Percentiles rank a stretch among this genome's conserved stretches.
phyloP scores from a whole-genome alignment of 2,797 vertebrate genomes.

The Pseudochirops corinnae region DNA sequence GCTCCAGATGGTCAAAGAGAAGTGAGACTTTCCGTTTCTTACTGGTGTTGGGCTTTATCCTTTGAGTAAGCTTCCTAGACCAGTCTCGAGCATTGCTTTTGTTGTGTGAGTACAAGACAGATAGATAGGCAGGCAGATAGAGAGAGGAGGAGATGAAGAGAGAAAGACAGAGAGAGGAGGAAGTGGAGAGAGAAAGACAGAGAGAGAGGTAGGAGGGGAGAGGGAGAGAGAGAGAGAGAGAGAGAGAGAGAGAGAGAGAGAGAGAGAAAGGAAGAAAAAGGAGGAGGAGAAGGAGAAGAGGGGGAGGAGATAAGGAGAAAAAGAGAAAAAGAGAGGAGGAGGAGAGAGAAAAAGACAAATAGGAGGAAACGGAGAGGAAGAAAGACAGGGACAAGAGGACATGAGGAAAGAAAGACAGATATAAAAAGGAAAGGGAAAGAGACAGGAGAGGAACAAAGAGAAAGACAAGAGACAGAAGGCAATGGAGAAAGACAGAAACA shows the following conservation, averaged over 20 bases:
- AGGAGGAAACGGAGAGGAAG: too few relatives aligned
- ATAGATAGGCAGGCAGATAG: conserved; percentile 42
- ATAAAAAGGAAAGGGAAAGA: neutral
- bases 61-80: conserved; percentile 97
- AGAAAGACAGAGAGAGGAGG: conserved; percentile 21
- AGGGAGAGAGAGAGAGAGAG: neutral
- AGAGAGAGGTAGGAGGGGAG: too few relatives aligned
- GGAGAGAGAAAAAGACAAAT: neutral
- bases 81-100: conserved; percentile 94
- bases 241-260: neutral
- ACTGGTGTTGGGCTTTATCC: conserved; percentile 93
- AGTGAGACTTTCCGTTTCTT: conserved; percentile 97
- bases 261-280: neutral
- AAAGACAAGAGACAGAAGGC: too few relatives aligned
- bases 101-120: conserved; percentile 23
- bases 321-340: neutral
- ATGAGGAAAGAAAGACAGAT: neutral
- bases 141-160: conserved; percentile 53
- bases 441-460: too few relatives aligned
- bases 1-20: conserved; percentile 95
- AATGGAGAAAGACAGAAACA: too few relatives aligned
- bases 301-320: too few relatives aligned
- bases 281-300: neutral
- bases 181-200: too few relatives aligned
- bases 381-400: neutral